Conservation (phyloP, 2,797 vertebrate genomes). For the Sciurus vulgaris region DNA sequence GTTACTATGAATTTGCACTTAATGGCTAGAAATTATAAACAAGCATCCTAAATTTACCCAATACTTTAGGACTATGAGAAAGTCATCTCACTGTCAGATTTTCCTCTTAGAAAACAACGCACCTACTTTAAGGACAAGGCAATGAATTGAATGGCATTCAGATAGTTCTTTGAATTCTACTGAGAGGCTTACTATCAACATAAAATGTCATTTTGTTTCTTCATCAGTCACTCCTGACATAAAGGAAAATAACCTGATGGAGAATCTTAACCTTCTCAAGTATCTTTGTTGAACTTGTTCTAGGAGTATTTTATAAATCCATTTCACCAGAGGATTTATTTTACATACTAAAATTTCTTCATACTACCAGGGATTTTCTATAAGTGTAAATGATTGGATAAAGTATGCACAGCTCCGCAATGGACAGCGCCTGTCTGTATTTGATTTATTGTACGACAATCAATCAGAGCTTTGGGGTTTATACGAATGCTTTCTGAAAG, state of each 20-base stretch:
- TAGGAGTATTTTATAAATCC: not conserved
- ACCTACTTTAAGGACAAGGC: not conserved
- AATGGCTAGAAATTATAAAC: not conserved
- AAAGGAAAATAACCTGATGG: not conserved
- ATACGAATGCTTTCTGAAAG: constrained; percentile 37
- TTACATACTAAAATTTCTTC: not conserved
- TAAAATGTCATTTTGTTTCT: not conserved
- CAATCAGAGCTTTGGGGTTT: constrained; percentile 14
- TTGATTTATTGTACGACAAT: constrained; percentile 16
- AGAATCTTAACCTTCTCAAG: not conserved
- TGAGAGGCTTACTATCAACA: not conserved
- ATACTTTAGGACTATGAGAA: not conserved
- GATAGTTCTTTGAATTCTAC: not conserved
- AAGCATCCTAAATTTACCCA: not conserved
- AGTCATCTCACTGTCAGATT: not conserved
- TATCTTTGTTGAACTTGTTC: not conserved
- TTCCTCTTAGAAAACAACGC: not conserved
- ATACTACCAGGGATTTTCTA: not conserved
- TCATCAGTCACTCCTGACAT: not conserved
- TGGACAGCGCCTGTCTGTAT: not conserved
- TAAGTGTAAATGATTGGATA: not conserved
- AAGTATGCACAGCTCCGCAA: not conserved
- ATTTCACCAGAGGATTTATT: not conserved
- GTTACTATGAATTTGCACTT: not conserved
- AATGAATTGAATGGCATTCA: not conserved